Conservation (phyloP, 2,113 vertebrate species). For the Dissostichus mawsoni region DNA sequence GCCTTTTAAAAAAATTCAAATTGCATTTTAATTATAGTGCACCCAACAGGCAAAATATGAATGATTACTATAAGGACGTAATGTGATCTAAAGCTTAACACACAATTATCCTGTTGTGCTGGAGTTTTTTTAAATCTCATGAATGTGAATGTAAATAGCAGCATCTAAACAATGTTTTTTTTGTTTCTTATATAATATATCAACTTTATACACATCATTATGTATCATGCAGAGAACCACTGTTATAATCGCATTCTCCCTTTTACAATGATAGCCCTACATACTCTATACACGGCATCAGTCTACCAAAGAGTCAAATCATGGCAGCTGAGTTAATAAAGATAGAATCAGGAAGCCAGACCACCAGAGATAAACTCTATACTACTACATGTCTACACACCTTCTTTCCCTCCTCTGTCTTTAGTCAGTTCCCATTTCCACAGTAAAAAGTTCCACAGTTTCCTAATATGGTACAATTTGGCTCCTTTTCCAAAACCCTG, state of each 20-base stretch:
- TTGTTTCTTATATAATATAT: neutral
- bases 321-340: too few species aligned
- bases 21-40: slow-evolving; percentile 64
- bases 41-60: slow-evolving; percentile 62
- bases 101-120: slow-evolving; percentile 49
- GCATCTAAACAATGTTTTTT: slow-evolving; percentile 34
- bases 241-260: neutral
- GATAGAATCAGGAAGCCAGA: too few species aligned
- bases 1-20: slow-evolving; percentile 64
- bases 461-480: too few species aligned
- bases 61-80: slow-evolving; percentile 55
- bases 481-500: too few species aligned
- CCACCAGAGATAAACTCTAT: too few species aligned
- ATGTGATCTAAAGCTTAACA: slow-evolving; percentile 59
- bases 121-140: slow-evolving; percentile 10
- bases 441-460: too few species aligned
- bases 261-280: too few species aligned
- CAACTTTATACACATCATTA: neutral
- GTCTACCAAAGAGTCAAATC: too few species aligned
- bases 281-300: too few species aligned
- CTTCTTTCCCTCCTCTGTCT: too few species aligned
- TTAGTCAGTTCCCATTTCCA: too few species aligned
- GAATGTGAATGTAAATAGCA: slow-evolving; percentile 44
- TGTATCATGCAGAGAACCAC: neutral
- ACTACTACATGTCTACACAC: too few species aligned